These are phyloP conservation scores for Drosophila pectinifera DNA, from an alignment of 1,140 invertebrate species.

Conservation along the genomic window DNA sequence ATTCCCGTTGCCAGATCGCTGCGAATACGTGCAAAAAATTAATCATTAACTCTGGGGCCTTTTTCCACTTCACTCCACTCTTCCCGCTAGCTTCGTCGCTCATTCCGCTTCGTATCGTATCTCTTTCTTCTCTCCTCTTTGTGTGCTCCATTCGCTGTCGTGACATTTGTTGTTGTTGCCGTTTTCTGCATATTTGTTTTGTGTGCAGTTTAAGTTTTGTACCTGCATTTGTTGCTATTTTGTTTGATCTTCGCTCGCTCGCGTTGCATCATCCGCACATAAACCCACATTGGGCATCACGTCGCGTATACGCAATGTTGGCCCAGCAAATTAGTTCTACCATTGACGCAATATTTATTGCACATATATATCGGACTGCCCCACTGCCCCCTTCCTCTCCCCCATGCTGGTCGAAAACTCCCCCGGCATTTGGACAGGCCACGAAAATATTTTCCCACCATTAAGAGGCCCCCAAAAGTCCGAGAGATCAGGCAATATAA, in stretches of 20 bases:
- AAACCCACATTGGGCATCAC: constrained; percentile 25
- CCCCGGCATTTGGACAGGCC: constrained; percentile 17
- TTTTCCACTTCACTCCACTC: constrained; percentile 30
- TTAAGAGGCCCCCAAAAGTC: constrained; percentile 66
- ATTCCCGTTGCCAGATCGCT: constrained; percentile 44
- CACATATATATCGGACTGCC: constrained; percentile 1
- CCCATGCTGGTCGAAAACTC: background rate
- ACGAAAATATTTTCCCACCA: constrained; percentile 79
- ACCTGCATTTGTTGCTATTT: constrained; percentile 25
- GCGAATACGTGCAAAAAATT: constrained; percentile 76
- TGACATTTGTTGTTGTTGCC: constrained; percentile 62
- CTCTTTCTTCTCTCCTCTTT: constrained; percentile 36
- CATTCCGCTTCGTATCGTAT: constrained; percentile 22
- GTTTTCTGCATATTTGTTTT: constrained; percentile 35
- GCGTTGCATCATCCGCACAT: constrained; percentile 35
- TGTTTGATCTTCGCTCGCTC: constrained; percentile 11
- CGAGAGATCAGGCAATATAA: constrained; percentile 42
- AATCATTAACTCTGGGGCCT: constrained; percentile 61
- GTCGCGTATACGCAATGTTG: constrained; percentile 44
- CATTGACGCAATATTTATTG: constrained; percentile 37
- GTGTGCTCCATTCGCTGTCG: constrained; percentile 38
- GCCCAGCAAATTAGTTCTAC: constrained; percentile 48
- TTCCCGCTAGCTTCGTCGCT: constrained; percentile 14
- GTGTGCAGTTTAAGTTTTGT: constrained; percentile 34
- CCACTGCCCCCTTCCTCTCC: background rate